Evolutionary conservation across 1,140 invertebrate genomes (phyloP).

Genomic region (Helicoverpa zea): DNA sequence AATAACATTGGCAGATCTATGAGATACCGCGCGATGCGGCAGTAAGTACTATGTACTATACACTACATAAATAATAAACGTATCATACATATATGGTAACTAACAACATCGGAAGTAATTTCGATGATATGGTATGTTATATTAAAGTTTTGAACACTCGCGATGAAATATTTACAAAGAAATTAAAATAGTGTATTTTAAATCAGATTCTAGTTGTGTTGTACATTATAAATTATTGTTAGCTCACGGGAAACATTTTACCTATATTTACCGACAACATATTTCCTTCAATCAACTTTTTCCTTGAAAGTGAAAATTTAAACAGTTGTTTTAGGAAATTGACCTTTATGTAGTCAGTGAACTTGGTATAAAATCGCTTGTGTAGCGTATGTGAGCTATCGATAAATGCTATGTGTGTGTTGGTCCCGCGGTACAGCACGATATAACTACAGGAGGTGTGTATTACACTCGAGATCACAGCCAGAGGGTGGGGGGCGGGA

Average conservation of each 20-base stretch:
- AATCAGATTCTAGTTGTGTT: constrained; percentile 27
- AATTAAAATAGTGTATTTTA: constrained; percentile 24
- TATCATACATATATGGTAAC: constrained; percentile 44
- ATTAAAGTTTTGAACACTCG: constrained; percentile 44
- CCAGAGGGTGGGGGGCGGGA: constrained; percentile 63
- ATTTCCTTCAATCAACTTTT: no score
- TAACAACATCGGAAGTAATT: constrained; percentile 47
- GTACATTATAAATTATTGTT: constrained; percentile 11
- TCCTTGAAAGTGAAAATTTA: no score
- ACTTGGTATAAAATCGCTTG: no score
- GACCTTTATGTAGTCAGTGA: no score
- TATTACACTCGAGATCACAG: constrained; percentile 79
- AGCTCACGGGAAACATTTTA: background rate
- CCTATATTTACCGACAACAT: no score
- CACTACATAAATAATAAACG: constrained; percentile 20
- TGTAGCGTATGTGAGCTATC: no score
- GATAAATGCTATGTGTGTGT: constrained; percentile 50
- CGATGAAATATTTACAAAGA: constrained; percentile 48
- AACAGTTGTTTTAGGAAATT: no score
- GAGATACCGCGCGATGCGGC: constrained; percentile 32
- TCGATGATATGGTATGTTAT: constrained; percentile 47
- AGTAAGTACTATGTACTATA: constrained; percentile 47
- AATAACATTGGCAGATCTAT: constrained; percentile 59
- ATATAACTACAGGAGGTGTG: constrained; percentile 73
- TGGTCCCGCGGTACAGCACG: constrained; percentile 80